Base-by-base conservation (phyloP, 2,888 invertebrate species). In the Tanytarsus gracilentus region DNA sequence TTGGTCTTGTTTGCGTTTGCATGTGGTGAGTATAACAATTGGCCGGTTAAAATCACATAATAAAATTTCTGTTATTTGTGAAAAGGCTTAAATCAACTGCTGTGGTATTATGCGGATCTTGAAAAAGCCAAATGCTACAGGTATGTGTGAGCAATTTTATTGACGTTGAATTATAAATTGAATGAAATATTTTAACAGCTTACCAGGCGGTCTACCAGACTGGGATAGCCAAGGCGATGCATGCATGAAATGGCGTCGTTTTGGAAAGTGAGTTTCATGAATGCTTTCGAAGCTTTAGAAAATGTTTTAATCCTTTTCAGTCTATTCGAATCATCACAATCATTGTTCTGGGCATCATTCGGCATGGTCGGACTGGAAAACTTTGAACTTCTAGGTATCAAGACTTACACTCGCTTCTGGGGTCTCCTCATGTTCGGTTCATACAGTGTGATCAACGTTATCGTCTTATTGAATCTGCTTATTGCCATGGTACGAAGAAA, bases 271-370 rank as follows among this genome's bases (percentile, higher is more conserved):
- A 77, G 80, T 77, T n/a, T n/a, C n/a, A n/a, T n/a, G n/a, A n/a
- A n/a, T n/a, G n/a, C n/a, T n/a, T n/a, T n/a, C n/a, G n/a, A n/a
- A n/a, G n/a, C n/a, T n/a, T n/a, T n/a, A n/a, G n/a, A n/a, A n/a
- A 49, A 11, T 33, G 36, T 21, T 25, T 33, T 23, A 9, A 40
- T 21, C 39, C 50, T 55, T 67, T 66, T 36, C 74, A 95, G 93
- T 70, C 80, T 96, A 23, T 96, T 95, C 72, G 95, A 96, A 75
- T 88, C 95, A 2, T 87, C 93, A 0, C 96, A 96, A 71, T 94
- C 94, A 4, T 78, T 96, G 5, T 96, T 95, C 76, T 96, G 96
- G 95, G 93, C 95, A 26, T 90, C 92, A 65, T 96, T 94, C 70
- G 96, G 96, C 23, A 84, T 94, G 77, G 84, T 96, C 27, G 93